phyloP scores from a whole-genome alignment of 1,140 invertebrate genomes.

The Oscheius sp. region DNA sequence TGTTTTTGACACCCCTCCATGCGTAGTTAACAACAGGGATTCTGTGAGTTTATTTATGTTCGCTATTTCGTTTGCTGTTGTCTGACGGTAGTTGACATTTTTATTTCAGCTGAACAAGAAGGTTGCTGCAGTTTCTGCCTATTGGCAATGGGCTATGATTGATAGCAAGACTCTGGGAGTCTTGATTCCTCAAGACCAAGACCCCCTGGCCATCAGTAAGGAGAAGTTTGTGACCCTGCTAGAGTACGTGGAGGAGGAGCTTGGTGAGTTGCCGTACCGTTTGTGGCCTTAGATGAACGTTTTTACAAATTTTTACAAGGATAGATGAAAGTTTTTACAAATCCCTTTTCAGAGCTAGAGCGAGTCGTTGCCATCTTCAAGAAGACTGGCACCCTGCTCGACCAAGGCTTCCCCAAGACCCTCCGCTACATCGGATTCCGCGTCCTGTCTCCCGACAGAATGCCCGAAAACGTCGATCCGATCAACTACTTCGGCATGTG shows the following conservation, averaged over 20 bases:
- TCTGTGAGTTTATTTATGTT: neutral
- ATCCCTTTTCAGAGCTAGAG: conserved; percentile 20
- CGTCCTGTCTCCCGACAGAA: conserved; percentile 17
- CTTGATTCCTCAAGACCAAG: conserved; percentile 23
- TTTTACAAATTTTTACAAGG: too few species aligned
- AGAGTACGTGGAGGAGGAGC: conserved; percentile 23
- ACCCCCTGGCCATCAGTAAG: conserved; percentile 16
- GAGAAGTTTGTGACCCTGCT: conserved; percentile 28
- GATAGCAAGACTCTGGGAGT: conserved; percentile 17
- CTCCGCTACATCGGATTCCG: conserved; percentile 39
- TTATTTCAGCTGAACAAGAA: conserved; percentile 6
- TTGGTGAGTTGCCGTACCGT: conserved; percentile 6
- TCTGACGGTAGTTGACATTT: neutral
- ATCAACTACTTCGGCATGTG: conserved; percentile 30
- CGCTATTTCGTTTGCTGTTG: too few species aligned
- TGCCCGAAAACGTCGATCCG: conserved; percentile 8
- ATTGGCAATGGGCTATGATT: conserved; percentile 13
- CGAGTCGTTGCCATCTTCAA: conserved; percentile 33
- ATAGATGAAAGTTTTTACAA: too few species aligned
- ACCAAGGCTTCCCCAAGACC: conserved; percentile 29
- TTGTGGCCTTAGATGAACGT: neutral
- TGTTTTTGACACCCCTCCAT: conserved; percentile 30
- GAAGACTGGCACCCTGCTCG: conserved; percentile 4
- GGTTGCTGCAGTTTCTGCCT: conserved; percentile 20
- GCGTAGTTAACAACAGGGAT: neutral